Base-by-base conservation (phyloP, 1,140 invertebrate genomes). In the Nasonia giraulti region DNA sequence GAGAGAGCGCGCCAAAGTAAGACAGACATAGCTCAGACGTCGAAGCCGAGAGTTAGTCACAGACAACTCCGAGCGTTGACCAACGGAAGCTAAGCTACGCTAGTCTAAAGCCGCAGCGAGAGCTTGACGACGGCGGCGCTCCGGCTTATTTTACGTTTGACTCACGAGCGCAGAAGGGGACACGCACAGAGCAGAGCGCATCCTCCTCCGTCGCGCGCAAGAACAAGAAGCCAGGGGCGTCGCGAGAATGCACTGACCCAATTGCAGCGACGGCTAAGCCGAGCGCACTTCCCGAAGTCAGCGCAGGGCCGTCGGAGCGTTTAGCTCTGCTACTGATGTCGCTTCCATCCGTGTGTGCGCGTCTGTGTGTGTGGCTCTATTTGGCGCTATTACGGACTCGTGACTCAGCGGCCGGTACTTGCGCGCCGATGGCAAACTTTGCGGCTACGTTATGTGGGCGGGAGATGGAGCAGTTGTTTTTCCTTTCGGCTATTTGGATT, bases 301-400 rank as follows among this genome's bases (percentile, higher is more conserved):
- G 27, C 33, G 33, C 27, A 44, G 40, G 20, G 27, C 27, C 77
- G 31, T 20, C 17, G 27, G 27, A 4, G 6, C 40, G 66, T 40
- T 71, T 69, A 71, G 10, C 14, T 12, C 66, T 71, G 40, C 68
- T 1, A 69, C 14, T 7, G 40, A 20, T 20, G 44, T 12, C 4
- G 33, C 37, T 11, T 33, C 73, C 5, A 0, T 6, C 0, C 20
- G 6, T 75, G 2, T 75, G 20, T 23, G 31, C 50, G 10, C 7
- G 44, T 11, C 10, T 23, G 23, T 44, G 17, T 20, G 47, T 27
- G 27, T 7, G 17, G 12, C 81, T 83, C 37, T 68, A 83, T 76
- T 83, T 76, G 71, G 50, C 73, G 40, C 73, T 76, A 76, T 68
- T 83, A 37, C 33, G 8, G 10, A 78, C n/a, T 47, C 66, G 40